phyloP scores from a whole-genome alignment of 1,140 invertebrate genomes.

The Trialeurodes vaporariorum region DNA sequence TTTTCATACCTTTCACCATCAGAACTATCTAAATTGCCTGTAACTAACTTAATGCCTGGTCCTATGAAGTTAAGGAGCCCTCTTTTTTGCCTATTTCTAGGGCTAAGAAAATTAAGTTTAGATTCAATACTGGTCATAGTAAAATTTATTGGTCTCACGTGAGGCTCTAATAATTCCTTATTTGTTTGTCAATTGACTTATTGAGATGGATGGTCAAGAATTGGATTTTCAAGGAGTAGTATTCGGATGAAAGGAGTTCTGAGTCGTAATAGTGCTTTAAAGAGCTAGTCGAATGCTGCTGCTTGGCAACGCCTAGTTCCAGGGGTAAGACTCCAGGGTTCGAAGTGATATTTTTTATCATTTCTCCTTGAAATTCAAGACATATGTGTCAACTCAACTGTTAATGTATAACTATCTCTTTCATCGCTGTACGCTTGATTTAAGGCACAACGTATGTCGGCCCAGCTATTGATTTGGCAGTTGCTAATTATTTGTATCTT shows the following conservation, averaged over 20 bases:
- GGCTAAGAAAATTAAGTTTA: no score
- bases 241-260: background rate
- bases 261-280: background rate
- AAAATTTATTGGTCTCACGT: no score
- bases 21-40: background rate
- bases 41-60: constrained; percentile 1
- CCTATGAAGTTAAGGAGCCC: background rate
- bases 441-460: no score
- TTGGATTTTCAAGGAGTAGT: background rate
- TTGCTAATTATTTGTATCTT: no score
- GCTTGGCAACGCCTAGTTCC: background rate
- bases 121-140: no score
- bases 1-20: no score
- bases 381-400: background rate
- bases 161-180: no score
- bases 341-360: constrained; percentile 5
- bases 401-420: no score
- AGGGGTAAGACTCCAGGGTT: constrained; percentile 3
- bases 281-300: background rate
- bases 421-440: no score
- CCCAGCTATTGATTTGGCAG: no score
- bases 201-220: no score
- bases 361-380: background rate
- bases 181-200: no score
- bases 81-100: background rate